Base-by-base conservation (phyloP, 2,113 vertebrate species). In the Lepus americanus region DNA sequence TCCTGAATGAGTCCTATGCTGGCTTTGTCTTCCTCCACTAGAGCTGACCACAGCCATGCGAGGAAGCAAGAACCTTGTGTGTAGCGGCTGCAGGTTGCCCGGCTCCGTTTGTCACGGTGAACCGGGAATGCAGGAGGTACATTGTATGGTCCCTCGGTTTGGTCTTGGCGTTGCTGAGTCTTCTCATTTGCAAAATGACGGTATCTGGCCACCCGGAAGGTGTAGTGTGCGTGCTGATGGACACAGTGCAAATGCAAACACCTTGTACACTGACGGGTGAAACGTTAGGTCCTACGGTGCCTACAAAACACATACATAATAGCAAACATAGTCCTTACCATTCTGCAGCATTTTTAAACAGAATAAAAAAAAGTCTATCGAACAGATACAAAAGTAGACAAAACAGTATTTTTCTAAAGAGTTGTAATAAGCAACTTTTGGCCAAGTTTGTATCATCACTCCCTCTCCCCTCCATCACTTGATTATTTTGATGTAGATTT, bases 401-500 rank as follows among this genome's bases (percentile, higher is more conserved):
- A 33, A 80, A 74, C 25, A 64, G n/a, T 13, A 55, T 72, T 33
- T 59, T 63, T 87, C 9, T 25, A 76, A 90, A 79, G 16, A 70
- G 19, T 49, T 74, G 9, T 64, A 49, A 69, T 33, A 73, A 95
- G 76, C 64, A 90, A 53, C 31, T 23, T 51, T 53, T n/a, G 77
- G 11, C 27, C 7, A 80, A 39, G 51, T 16, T 89, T 89, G 90
- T 80, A 61, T 84, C 31, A 93, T 61, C 36, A 74, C 16, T 51
- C 61, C 20, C 61, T 74, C 53, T 73, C 59, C 64, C 27, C n/a
- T 12, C 63, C 22, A 66, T 76, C 63, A 73, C 12, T 31, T 70
- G 29, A 73, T 92, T 93, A 93, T 51, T 93, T 74, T 81, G 79
- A 94, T 66, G 79, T 53, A 94, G 39, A 76, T 85, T 89, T 95